Base-by-base conservation (phyloP, 2,888 invertebrate species). In the Scaptomyza caliginosa region DNA sequence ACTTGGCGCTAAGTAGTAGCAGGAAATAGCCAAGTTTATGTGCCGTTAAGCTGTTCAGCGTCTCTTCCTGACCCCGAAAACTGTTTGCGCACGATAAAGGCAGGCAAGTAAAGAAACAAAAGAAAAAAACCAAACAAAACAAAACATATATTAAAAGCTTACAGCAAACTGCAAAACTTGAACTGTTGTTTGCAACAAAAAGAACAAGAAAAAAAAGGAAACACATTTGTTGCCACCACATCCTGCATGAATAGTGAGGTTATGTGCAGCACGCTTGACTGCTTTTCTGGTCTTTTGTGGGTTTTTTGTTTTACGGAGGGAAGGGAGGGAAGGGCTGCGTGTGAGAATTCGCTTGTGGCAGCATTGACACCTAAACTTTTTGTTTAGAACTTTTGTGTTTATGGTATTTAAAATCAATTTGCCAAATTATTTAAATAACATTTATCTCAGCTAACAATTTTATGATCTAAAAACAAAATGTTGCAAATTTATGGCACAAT, bases 21-120 rank as follows among this genome's bases (percentile, higher is more conserved):
- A 62, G 72, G 65, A 74, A 79, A 72, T 72, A 62, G 65, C 46
- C 24, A 60, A 76, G 39, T 70, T 73, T 64, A 60, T 79, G 59
- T 63, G 62, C 51, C 63, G 55, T 67, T 65, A 63, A 74, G 68
- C 79, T 80, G 51, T 56, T 57, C 65, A 76, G 73, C 54, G 63
- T 50, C 42, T 34, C 60, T 63, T 79, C 43, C 67, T 68, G 49
- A n/a, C 30, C 42, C 30, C 26, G 2, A 26, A 65, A 75, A 76
- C 55, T 67, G 76, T 71, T 80, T 63, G 67, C 48, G 55, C 59
- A 55, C 49, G 48, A 68, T 63, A 76, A 76, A 63, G 30, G 26
- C 56, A 63, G 64, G 66, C 57, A 72, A 49, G 55, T 19, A 36
- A 17, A 30, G 16, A 28, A 34, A 43, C 43, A 21, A 16, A 43